A percentile compares a stretch with the other conserved stretches of the same genome.
phyloP scores from a whole-genome alignment of 2,888 invertebrate species.

The Creontiades dilutus region DNA sequence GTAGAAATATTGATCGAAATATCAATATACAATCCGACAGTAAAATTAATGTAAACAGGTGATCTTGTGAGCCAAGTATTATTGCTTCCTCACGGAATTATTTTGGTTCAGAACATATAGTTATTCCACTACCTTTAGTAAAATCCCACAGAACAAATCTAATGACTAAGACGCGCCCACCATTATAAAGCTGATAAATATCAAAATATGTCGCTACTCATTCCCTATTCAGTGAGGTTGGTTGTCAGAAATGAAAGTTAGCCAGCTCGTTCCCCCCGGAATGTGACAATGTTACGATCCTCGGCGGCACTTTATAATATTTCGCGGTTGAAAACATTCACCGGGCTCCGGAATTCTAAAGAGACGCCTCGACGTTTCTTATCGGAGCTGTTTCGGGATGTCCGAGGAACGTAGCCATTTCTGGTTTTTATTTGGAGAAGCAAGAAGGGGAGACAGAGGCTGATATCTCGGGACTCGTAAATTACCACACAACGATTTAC shows the following conservation, averaged over 20 bases:
- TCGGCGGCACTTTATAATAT: constrained; percentile 18
- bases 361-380: constrained; percentile 29
- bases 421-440: constrained; percentile 11
- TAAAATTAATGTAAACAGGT: too few relatives aligned
- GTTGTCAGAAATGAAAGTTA: constrained; percentile 11
- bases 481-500: constrained; percentile 7
- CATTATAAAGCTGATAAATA: not conserved
- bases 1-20: too few relatives aligned
- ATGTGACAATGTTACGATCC: constrained; percentile 32
- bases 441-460: not conserved
- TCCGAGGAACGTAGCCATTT: constrained; percentile 13
- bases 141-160: not conserved
- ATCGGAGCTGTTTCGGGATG: not conserved
- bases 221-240: not conserved
- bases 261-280: not conserved
- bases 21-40: too few relatives aligned
- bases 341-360: not conserved
- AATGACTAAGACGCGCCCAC: not conserved
- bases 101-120: too few relatives aligned
- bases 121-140: too few relatives aligned
- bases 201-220: constrained; percentile 21
- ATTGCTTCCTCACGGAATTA: too few relatives aligned
- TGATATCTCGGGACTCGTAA: constrained; percentile 10
- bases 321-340: constrained; percentile 17
- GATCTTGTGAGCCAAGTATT: too few relatives aligned